Base-by-base conservation (phyloP, 2,888 invertebrate species). In the Suillia variegata region DNA sequence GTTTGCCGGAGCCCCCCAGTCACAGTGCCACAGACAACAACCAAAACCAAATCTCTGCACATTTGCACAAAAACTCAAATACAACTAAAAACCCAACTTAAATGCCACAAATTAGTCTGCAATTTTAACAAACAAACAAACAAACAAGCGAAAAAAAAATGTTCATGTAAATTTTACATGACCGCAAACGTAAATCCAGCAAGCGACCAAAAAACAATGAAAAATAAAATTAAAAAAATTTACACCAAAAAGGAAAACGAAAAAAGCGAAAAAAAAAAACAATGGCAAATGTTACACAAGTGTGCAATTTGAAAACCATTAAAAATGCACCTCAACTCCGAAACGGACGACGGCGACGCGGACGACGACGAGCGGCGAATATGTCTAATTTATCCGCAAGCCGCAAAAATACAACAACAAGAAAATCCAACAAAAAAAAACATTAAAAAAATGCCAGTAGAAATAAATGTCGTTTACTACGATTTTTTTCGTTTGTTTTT, bases 281-380 rank as follows among this genome's bases (percentile, higher is more conserved):
- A n/a, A n/a, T n/a, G 38, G 12, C 4, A 2, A 51, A 51, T 51
- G 50, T 51, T 52, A 52, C 52, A 52, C 52, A 38, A 52, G 52
- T 52, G 52, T 52, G 52, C 52, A 52, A 52, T 52, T 52, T 34
- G 20, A 52, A 52, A 33, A 20, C 33, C 33, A 52, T 34, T 52
- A 52, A 34, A 34, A 52, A 20, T 33, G 34, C n/a, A 33, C 18
- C 18, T 13, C 17, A 51, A 51, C 20, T 18, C 24, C 5, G n/a
- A 4, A 13, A 13, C 10, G n/a, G n/a, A n/a, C n/a, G n/a, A n/a
- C n/a, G n/a, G n/a, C n/a, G n/a, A n/a, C n/a, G n/a, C n/a, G n/a
- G n/a, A n/a, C n/a, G n/a, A n/a, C n/a, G n/a, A n/a, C 38, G 15
- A 38, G 15, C 38, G 31, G 31, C 31, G 38, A 38, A 13, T 38